Base-by-base conservation (phyloP, 2,113 vertebrate species). In the Paramormyrops kingsleyae region DNA sequence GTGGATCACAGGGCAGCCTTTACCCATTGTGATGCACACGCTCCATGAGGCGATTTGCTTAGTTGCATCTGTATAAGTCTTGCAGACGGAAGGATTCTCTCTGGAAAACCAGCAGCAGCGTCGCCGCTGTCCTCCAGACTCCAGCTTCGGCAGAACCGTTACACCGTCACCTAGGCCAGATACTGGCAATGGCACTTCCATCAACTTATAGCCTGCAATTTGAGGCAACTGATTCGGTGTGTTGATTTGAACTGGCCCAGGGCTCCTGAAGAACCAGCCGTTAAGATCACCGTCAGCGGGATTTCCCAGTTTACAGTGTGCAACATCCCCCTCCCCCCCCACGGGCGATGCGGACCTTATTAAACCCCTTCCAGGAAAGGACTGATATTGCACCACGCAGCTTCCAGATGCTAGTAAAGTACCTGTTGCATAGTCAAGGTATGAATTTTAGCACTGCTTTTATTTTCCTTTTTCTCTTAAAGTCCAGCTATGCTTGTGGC, bases 391-490 rank as follows among this genome's bases (percentile, higher is more conserved):
- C 19, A 42, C 39, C 39, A 84, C 15, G 15, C 74, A 42, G 74
- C 31, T 80, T 84, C 83, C 83, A 84, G 83, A 47, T 84, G 83
- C 39, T 84, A 47, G 24, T 47, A 84, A 84, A 84, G 35, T 87
- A 52, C 49, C 46, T 87, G n/a, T 87, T 53, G 50, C 27, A 39
- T 50, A 39, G 7, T 35, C 31, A 85, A 89, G 44, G 24, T 52
- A 83, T 53, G 77, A 47, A 52, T 52, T 50, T 56, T 70, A 42
- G n/a, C 24, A 7, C 7, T 83, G 21, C 21, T n/a, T 84, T 74
- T 46, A 77, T 70, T 87, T 19, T 19, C n/a, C 49, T 89, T 62
- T 77, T 89, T 83, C 59, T 53, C 80, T 77, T 39, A 92, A 49
- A 53, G 83, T 21, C 39, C 44, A 47, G 42, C 31, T 35, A 15